Percentiles rank a stretch among this genome's conserved stretches.
These are phyloP conservation scores for Ursus arctos DNA, from an alignment of 2,113 vertebrate species.

Conservation along the genomic window DNA sequence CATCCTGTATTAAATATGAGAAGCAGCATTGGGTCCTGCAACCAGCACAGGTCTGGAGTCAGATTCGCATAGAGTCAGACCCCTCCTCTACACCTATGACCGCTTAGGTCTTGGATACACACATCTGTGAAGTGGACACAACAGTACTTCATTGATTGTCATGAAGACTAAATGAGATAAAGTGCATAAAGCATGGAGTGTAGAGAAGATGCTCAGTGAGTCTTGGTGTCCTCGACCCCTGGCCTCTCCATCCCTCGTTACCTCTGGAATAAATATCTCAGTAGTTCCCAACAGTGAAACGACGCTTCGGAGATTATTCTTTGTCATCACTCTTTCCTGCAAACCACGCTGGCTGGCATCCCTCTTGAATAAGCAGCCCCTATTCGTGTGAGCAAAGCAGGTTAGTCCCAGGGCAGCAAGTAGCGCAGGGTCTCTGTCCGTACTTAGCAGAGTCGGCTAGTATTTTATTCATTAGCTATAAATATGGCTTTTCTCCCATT, in stretches of 20 bases:
- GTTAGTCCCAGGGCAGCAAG: not conserved
- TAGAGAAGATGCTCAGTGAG: not conserved
- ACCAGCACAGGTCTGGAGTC: not conserved
- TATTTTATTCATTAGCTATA: slow-evolving; percentile 64
- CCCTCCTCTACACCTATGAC: not conserved
- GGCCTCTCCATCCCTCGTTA: not conserved
- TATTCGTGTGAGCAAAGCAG: slow-evolving; percentile 34
- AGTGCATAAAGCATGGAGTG: not conserved
- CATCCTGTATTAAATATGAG: not conserved
- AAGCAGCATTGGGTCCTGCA: not conserved
- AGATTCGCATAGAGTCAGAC: not conserved
- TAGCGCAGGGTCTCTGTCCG: not conserved
- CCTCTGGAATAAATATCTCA: slow-evolving; percentile 4
- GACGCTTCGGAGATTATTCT: not conserved
- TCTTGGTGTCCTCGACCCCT: not conserved
- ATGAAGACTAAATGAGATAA: not conserved
- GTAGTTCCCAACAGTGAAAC: not conserved
- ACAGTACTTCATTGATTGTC: not conserved
- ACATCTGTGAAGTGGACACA: not conserved
- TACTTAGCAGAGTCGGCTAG: not conserved
- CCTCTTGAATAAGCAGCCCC: not conserved
- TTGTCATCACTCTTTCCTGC: not conserved
- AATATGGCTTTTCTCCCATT: not conserved
- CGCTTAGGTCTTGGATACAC: not conserved
- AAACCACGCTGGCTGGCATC: not conserved